Conservation (phyloP, 1,140 invertebrate species). For the Euwallacea similis region DNA sequence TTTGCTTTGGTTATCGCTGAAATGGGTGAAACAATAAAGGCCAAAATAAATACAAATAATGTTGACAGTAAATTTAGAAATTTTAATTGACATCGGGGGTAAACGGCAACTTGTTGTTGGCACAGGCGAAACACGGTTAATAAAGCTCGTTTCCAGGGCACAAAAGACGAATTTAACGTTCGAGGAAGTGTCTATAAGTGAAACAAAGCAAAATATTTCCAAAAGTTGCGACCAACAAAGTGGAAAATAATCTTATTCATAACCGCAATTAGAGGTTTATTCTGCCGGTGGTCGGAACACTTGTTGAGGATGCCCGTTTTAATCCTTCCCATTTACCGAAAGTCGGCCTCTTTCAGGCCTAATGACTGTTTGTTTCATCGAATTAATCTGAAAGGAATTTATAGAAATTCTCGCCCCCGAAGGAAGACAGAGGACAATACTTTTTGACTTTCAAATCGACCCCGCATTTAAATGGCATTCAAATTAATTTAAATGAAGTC, state of each 20-base stretch:
- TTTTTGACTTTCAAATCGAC: constrained; percentile 6
- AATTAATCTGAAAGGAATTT: background rate
- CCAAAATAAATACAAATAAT: no score
- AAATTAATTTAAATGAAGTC: constrained; percentile 11
- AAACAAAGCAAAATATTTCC: constrained; percentile 45
- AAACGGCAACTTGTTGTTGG: background rate
- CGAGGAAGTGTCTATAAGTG: constrained; percentile 42
- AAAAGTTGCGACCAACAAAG: constrained; percentile 42
- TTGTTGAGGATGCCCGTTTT: constrained; percentile 38
- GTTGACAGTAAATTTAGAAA: background rate
- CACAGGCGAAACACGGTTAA: background rate
- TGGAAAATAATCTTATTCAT: constrained; percentile 47
- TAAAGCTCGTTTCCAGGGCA: background rate
- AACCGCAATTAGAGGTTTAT: constrained; percentile 44
- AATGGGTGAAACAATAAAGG: no score
- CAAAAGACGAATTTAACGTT: constrained; percentile 26
- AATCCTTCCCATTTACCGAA: constrained; percentile 28
- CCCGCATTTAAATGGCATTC: constrained; percentile 8
- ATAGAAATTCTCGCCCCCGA: background rate
- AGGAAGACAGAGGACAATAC: background rate
- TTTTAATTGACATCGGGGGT: background rate
- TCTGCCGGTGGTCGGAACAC: constrained; percentile 35
- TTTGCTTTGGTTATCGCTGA: constrained; percentile 1
- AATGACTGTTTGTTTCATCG: constrained; percentile 6
- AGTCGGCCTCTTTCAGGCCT: background rate